Evolutionary conservation across 2,113 vertebrate genomes (phyloP).

Genomic region (Heterotis niloticus): DNA sequence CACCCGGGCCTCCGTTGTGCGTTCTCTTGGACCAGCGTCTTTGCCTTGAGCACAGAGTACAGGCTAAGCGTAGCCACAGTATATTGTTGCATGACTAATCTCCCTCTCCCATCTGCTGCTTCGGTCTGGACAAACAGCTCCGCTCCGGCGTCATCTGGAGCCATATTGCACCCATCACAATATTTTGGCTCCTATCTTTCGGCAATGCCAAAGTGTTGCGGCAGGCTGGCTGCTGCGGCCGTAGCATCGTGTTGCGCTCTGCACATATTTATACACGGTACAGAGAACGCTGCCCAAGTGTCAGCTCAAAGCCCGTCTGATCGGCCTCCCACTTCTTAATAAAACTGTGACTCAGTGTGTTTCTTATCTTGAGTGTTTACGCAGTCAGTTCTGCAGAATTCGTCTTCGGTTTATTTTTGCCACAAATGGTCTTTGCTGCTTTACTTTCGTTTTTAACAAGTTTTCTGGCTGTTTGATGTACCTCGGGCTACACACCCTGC

Average conservation of each 20-base stretch:
- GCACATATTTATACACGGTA: neutral
- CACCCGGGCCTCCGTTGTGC: constrained; percentile 10
- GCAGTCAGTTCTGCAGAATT: neutral
- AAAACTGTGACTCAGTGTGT: neutral
- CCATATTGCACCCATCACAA: constrained; percentile 38
- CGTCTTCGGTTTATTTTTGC: neutral
- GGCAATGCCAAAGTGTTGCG: constrained; percentile 12
- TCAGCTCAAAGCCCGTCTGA: neutral
- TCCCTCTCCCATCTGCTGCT: constrained; percentile 34
- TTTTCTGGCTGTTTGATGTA: neutral
- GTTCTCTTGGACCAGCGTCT: constrained; percentile 18
- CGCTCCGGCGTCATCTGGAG: constrained; percentile 31
- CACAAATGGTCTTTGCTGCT: neutral
- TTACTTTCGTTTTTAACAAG: neutral
- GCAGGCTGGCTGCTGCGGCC: constrained; percentile 20
- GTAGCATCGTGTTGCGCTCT: neutral
- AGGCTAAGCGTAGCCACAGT: constrained; percentile 25
- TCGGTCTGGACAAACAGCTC: constrained; percentile 27
- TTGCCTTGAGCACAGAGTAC: constrained; percentile 27
- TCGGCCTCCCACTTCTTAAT: neutral
- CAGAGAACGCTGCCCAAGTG: constrained; percentile 2
- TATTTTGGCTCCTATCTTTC: constrained; percentile 22
- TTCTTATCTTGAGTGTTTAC: neutral
- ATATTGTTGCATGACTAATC: constrained; percentile 37
- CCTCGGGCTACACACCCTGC: neutral